Conservation (phyloP, 1,140 invertebrate genomes). For the Bradynema listronoti region DNA sequence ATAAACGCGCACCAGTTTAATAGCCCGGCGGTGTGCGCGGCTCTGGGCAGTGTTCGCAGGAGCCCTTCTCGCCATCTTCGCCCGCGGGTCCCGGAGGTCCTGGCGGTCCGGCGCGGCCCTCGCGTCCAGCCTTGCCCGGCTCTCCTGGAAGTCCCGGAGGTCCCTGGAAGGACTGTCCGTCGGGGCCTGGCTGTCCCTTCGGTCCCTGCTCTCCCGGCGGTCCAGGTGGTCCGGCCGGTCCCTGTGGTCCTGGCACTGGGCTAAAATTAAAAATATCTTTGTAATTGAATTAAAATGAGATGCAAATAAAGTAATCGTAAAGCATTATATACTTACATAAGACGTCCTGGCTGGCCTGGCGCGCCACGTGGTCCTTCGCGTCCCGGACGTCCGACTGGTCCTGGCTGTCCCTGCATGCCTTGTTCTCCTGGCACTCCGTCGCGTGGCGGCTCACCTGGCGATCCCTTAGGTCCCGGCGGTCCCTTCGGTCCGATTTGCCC, state of each 20-base stretch:
- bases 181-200: slow-evolving; percentile 52
- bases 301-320: neutral
- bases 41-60: slow-evolving; percentile 54
- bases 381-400: slow-evolving; percentile 52
- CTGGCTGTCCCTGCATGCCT: slow-evolving; percentile 55
- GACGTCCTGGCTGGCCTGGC: slow-evolving; percentile 50
- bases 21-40: slow-evolving; percentile 55
- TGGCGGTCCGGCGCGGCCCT: slow-evolving; percentile 30
- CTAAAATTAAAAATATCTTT: neutral
- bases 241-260: slow-evolving; percentile 55
- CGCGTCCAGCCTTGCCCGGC: slow-evolving; percentile 30
- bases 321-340: slow-evolving; percentile 27
- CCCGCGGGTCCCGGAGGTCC: slow-evolving; percentile 49
- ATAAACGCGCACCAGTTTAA: too few species aligned
- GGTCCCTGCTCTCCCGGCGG: slow-evolving; percentile 38
- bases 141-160: slow-evolving; percentile 46
- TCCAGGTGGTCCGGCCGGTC: slow-evolving; percentile 41
- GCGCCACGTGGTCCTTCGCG: slow-evolving; percentile 56
- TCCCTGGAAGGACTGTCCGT: slow-evolving; percentile 51
- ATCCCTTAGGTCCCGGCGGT: slow-evolving; percentile 44
- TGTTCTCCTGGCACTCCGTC: slow-evolving; percentile 48
- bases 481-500: slow-evolving; percentile 45
- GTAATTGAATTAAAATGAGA: neutral
- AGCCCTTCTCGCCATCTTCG: slow-evolving; percentile 52
- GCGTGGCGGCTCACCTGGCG: slow-evolving; percentile 35